Evolutionary conservation across 2,797 vertebrate genomes (phyloP).

Genomic region (Gouania willdenowi): DNA sequence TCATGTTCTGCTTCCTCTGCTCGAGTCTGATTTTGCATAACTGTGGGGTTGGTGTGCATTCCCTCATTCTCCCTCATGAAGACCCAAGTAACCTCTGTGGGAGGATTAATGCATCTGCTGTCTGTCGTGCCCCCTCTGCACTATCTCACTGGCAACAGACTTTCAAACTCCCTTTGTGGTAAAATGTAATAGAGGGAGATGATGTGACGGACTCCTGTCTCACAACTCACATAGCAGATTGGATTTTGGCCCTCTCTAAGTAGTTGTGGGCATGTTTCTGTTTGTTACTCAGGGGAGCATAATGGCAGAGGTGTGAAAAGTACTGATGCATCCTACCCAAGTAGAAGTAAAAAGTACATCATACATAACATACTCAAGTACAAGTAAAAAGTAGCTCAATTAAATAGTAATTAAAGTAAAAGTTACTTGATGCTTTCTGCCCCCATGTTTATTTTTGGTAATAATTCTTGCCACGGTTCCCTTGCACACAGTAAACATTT

Average conservation of each 20-base stretch:
- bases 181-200: slow-evolving; percentile 13
- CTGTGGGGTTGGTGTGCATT: slow-evolving; percentile 5
- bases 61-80: slow-evolving; percentile 16
- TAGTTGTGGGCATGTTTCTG: background rate
- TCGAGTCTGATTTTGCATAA: slow-evolving; percentile 27
- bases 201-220: slow-evolving; percentile 3
- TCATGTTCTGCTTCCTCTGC: slow-evolving; percentile 26
- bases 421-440: no score
- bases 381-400: no score
- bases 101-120: slow-evolving; percentile 38
- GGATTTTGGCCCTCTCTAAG: background rate
- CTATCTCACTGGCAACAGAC: slow-evolving; percentile 17
- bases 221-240: background rate
- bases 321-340: no score
- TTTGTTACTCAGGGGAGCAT: background rate
- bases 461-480: no score
- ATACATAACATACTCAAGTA: no score
- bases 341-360: no score
- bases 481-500: no score
- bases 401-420: no score
- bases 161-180: slow-evolving; percentile 19
- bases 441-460: no score
- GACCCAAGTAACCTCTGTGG: slow-evolving; percentile 27
- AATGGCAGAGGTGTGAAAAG: no score
- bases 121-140: slow-evolving; percentile 14